These are phyloP conservation scores for Andrena camellia DNA, from an alignment of 2,888 invertebrate species.

Conservation along the genomic window DNA sequence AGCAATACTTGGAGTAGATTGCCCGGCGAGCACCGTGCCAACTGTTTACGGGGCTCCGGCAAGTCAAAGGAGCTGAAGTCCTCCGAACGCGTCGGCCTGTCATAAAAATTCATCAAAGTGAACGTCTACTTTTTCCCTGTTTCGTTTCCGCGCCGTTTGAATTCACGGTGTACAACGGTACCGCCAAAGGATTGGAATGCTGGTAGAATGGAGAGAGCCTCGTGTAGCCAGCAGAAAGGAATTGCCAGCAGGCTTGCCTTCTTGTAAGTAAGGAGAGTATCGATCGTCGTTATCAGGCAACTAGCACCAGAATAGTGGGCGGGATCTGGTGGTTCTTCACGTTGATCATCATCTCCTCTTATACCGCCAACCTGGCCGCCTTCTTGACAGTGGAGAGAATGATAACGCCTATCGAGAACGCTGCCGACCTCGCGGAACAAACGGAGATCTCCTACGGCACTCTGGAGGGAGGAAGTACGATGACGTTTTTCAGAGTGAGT, in stretches of 20 bases:
- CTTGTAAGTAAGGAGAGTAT: conserved; percentile 31
- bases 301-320: conserved; percentile 97
- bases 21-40: conserved; percentile 1
- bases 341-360: conserved; percentile 98
- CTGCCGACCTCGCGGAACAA: conserved; percentile 97
- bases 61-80: too few relatives aligned
- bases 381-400: conserved; percentile 99
- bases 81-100: background rate
- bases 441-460: conserved; percentile 97
- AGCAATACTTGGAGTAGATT: conserved; percentile 18
- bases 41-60: background rate
- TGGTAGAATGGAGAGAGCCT: background rate
- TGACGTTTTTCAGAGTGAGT: conserved; percentile 97
- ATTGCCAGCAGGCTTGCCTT: conserved; percentile 35
- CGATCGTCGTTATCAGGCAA: conserved; percentile 88
- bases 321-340: conserved; percentile 99
- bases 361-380: conserved; percentile 99
- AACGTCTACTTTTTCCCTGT: too few relatives aligned
- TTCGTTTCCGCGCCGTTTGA: background rate
- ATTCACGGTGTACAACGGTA: background rate
- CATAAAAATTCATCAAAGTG: too few relatives aligned
- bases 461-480: conserved; percentile 96
- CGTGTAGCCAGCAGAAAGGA: conserved; percentile 21
- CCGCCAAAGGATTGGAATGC: background rate
- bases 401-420: conserved; percentile 97